Conservation (phyloP, 1,140 invertebrate species). For the Leptinotarsa lineolata region DNA sequence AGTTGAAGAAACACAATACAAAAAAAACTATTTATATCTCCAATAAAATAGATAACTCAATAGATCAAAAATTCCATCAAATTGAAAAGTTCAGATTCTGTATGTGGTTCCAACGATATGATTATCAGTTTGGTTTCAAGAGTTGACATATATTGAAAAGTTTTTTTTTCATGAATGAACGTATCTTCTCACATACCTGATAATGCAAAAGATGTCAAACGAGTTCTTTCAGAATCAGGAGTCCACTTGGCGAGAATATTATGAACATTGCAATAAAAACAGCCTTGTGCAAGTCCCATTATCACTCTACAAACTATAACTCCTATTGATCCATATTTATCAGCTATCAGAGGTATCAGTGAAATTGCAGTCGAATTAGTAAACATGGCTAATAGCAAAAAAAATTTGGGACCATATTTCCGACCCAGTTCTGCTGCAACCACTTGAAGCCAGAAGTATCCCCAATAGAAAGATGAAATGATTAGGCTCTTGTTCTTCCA, state of each 20-base stretch:
- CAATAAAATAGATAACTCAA: no score
- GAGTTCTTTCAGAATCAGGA: constrained; percentile 63
- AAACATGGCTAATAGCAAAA: constrained; percentile 64
- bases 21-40: no score
- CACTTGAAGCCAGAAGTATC: constrained; percentile 62
- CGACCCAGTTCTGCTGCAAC: constrained; percentile 71
- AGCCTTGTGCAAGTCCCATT: constrained; percentile 78
- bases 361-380: constrained; percentile 59
- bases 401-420: constrained; percentile 64
- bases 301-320: constrained; percentile 68
- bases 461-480: constrained; percentile 72
- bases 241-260: constrained; percentile 80
- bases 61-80: no score
- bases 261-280: constrained; percentile 78
- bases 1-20: no score
- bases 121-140: no score
- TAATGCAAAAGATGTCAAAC: constrained; percentile 63
- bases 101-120: no score
- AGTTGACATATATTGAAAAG: no score
- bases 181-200: constrained; percentile 36
- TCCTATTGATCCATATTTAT: constrained; percentile 61
- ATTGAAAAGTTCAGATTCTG: no score
- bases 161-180: no score
- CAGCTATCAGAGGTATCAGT: constrained; percentile 57
- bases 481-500: constrained; percentile 62